These are phyloP conservation scores for Nomada ruficornis DNA, from an alignment of 2,888 invertebrate genomes.

Conservation along the genomic window DNA sequence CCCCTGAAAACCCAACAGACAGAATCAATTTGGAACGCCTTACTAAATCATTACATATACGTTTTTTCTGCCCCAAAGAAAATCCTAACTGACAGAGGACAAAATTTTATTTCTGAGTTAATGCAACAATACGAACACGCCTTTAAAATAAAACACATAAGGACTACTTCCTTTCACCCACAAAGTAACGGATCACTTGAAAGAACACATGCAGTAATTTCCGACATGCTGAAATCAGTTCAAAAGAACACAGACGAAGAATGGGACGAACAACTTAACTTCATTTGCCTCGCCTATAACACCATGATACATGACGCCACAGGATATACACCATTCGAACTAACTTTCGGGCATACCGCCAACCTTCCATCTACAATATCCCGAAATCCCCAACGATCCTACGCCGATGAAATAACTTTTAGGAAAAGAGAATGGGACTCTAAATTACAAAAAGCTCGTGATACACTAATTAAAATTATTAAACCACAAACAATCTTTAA, in stretches of 20 bases:
- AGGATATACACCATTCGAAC: too few relatives aligned
- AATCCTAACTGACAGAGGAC: too few relatives aligned
- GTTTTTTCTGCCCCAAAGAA: too few relatives aligned
- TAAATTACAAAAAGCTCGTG: not conserved
- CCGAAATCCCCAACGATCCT: not conserved
- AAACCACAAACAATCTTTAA: not conserved
- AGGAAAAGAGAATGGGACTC: not conserved
- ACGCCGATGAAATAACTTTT: not conserved
- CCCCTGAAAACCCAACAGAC: too few relatives aligned
- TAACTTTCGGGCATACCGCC: too few relatives aligned
- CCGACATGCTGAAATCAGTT: constrained; percentile 8
- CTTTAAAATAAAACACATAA: too few relatives aligned
- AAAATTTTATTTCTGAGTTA: too few relatives aligned
- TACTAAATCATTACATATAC: too few relatives aligned
- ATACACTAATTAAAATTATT: not conserved
- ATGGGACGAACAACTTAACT: constrained; percentile 3
- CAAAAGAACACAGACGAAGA: not conserved
- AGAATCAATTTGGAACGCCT: too few relatives aligned
- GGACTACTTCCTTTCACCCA: constrained; percentile 4
- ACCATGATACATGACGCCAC: not conserved
- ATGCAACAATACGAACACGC: too few relatives aligned
- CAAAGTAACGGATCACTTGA: constrained; percentile 4
- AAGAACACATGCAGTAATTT: constrained; percentile 14
- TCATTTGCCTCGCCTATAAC: constrained; percentile 17
- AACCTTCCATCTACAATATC: not conserved